A percentile compares a stretch with the other conserved stretches of the same genome.
Conservation (phyloP, 2,888 invertebrate genomes). For the Nomada fabriciana region DNA sequence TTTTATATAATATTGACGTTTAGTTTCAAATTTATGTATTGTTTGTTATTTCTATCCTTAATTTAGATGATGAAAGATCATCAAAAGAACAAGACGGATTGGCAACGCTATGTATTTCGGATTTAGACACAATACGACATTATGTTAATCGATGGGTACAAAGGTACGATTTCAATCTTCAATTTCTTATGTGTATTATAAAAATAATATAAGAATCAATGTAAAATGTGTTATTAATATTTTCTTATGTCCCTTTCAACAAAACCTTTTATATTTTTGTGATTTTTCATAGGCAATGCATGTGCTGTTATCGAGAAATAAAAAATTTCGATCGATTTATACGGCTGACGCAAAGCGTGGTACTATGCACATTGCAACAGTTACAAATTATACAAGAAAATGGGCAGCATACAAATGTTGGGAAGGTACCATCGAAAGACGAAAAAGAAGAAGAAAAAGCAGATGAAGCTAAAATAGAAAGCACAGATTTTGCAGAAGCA, state of each 20-base stretch:
- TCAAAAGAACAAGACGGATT: slow-evolving; percentile 92
- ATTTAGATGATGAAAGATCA: slow-evolving; percentile 91
- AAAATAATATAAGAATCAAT: not conserved
- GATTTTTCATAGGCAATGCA: slow-evolving; percentile 91
- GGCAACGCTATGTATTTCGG: slow-evolving; percentile 90
- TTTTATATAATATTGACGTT: not conserved
- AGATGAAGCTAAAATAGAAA: slow-evolving; percentile 72
- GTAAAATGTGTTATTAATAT: slow-evolving; percentile 19
- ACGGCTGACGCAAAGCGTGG: slow-evolving; percentile 93
- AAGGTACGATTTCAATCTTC: slow-evolving; percentile 86
- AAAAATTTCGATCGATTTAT: slow-evolving; percentile 97
- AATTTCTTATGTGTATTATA: not conserved
- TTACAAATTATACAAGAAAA: slow-evolving; percentile 88
- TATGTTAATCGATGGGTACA: slow-evolving; percentile 96
- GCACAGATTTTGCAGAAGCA: slow-evolving; percentile 66
- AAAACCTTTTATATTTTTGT: not conserved
- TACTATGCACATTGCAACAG: slow-evolving; percentile 93
- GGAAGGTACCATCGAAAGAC: slow-evolving; percentile 78
- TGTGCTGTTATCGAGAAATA: slow-evolving; percentile 96
- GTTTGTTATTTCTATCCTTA: slow-evolving; percentile 2
- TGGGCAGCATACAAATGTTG: slow-evolving; percentile 77
- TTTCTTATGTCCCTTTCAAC: not conserved
- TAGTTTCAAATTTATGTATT: slow-evolving; percentile 12
- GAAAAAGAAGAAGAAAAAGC: slow-evolving; percentile 81
- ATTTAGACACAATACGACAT: slow-evolving; percentile 92